Percentiles rank a stretch among this genome's conserved stretches.
These are phyloP conservation scores for Akabosia matsudoensis DNA, from an alignment of 1,140 invertebrate species.

Conservation along the genomic window DNA sequence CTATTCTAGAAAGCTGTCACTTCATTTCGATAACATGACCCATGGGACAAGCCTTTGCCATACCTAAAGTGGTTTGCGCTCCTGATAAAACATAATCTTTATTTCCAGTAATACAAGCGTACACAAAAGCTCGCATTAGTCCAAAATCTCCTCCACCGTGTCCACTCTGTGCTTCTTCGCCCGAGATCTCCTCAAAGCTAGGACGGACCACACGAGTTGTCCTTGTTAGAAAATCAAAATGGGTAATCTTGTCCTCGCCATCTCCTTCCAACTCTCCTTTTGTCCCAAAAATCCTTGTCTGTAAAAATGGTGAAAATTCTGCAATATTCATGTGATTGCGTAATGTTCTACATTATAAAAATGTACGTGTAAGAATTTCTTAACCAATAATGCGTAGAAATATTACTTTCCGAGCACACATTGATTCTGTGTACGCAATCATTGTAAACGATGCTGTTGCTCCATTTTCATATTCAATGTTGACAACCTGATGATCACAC, in stretches of 20 bases:
- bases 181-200: slow-evolving; percentile 21
- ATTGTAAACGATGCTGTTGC: slow-evolving; percentile 54
- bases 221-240: slow-evolving; percentile 48
- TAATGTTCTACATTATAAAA: no score
- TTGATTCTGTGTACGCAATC: slow-evolving; percentile 54
- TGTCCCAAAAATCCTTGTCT: slow-evolving; percentile 44
- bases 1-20: background rate
- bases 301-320: background rate
- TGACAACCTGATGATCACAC: slow-evolving; percentile 55
- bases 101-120: slow-evolving; percentile 48
- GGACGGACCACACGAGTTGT: slow-evolving; percentile 36
- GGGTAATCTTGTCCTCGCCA: slow-evolving; percentile 36
- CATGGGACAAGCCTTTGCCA: background rate
- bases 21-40: background rate
- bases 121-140: slow-evolving; percentile 51
- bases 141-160: slow-evolving; percentile 53
- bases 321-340: background rate
- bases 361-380: background rate
- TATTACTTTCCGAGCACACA: slow-evolving; percentile 51
- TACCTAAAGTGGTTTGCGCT: slow-evolving; percentile 43
- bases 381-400: slow-evolving; percentile 11
- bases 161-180: slow-evolving; percentile 42
- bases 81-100: slow-evolving; percentile 42
- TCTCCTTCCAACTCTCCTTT: slow-evolving; percentile 47
- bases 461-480: slow-evolving; percentile 55